Base-by-base conservation (phyloP, 2,113 vertebrate genomes). In the Colaptes auratus region DNA sequence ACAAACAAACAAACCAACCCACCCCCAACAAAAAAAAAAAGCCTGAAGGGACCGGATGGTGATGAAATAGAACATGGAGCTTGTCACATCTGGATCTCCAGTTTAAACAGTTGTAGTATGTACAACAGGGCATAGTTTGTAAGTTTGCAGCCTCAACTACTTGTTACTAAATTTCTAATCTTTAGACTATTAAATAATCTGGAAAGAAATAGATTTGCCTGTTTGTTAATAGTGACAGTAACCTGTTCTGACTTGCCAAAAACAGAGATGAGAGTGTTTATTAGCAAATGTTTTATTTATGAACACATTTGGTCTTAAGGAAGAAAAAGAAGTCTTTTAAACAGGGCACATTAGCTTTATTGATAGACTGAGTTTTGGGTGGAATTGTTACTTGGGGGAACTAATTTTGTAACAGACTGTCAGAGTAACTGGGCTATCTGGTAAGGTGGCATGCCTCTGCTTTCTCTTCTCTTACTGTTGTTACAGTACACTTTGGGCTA, bases 251-350 rank as follows among this genome's bases (percentile, higher is more conserved):
- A 73, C 20, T 85, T 92, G 56, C 75, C 69, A 88, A 83, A 93
- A 93, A 8, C 46, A 93, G 59, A 46, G 10, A 6, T 79, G 33
- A 81, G 50, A 56, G 20, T 59, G 30, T 87, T 93, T 67, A 81
- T 81, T 64, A 64, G 53, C 35, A 89, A 83, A 77, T 77, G 23
- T 86, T 92, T 93, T 71, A 78, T 80, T 81, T 90, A 81, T 72
- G 50, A 86, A 70, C 72, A 80, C 19, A 25, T 15, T 72, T 9
- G 0, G 21, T 63, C 31, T 73, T 56, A 63, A 1, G 6, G 31
- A 82, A 85, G 27, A 31, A 84, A 82, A 94, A 85, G 63, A 55
- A 13, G 3, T 53, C 27, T 93, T 73, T 89, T 16, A n/a, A 89
- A n/a, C 3, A 46, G 59, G 50, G 28, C 12, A 53, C 25, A 7